Conservation (phyloP, 1,140 invertebrate species). For the Ectropis grisescens region DNA sequence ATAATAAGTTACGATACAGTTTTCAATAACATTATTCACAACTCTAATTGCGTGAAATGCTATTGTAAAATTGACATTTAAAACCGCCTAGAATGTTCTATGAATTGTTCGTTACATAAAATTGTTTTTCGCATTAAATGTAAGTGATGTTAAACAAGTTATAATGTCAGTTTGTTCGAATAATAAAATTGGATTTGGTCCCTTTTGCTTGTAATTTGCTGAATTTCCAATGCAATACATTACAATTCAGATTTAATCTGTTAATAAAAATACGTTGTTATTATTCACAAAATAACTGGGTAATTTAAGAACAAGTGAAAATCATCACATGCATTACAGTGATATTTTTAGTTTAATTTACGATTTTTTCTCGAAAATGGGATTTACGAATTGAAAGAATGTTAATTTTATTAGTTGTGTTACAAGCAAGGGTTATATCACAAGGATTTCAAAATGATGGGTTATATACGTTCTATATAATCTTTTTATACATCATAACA, state of each 20-base stretch:
- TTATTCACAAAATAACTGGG: slow-evolving; percentile 43
- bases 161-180: slow-evolving; percentile 28
- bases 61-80: slow-evolving; percentile 33
- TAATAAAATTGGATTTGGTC: slow-evolving; percentile 56
- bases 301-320: slow-evolving; percentile 33
- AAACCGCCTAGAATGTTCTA: slow-evolving; percentile 46
- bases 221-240: slow-evolving; percentile 31
- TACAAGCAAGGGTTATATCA: slow-evolving; percentile 70
- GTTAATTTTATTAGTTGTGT: slow-evolving; percentile 67
- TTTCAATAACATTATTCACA: slow-evolving; percentile 28
- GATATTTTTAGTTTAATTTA: slow-evolving; percentile 14
- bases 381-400: slow-evolving; percentile 32
- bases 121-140: slow-evolving; percentile 31
- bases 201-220: slow-evolving; percentile 67
- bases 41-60: slow-evolving; percentile 13
- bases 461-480: slow-evolving; percentile 17
- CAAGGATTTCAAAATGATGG: slow-evolving; percentile 33
- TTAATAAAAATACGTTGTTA: slow-evolving; percentile 41
- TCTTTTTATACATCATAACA: too few species aligned
- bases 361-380: too few species aligned
- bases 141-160: slow-evolving; percentile 48
- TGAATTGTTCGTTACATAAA: slow-evolving; percentile 26
- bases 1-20: slow-evolving; percentile 45
- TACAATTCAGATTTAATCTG: slow-evolving; percentile 27
- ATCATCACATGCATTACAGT: slow-evolving; percentile 36